These are phyloP conservation scores for Drosophila peninsularis DNA, from an alignment of 2,888 invertebrate species.

Conservation along the genomic window DNA sequence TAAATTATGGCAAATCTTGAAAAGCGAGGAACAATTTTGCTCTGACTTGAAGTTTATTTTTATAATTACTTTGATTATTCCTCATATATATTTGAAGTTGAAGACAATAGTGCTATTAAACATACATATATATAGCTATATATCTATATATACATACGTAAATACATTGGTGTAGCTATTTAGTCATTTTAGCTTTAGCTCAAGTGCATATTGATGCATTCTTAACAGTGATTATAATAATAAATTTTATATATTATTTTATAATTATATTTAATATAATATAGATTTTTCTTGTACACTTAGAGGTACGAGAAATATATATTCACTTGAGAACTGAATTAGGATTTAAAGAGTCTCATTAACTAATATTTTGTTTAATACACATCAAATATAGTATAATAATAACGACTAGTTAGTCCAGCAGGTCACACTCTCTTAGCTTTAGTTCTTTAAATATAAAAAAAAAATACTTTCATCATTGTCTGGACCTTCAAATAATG, in stretches of 20 bases:
- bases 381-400: background rate
- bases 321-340: background rate
- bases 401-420: slow-evolving; percentile 33
- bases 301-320: background rate
- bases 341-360: background rate
- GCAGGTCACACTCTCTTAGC: background rate
- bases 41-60: background rate
- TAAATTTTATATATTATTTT: background rate
- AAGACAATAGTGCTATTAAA: too few species aligned
- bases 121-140: too few species aligned
- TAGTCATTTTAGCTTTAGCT: too few species aligned
- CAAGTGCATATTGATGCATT: too few species aligned
- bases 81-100: background rate
- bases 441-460: background rate
- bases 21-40: background rate
- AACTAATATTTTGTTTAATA: background rate
- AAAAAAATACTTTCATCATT: slow-evolving; percentile 6
- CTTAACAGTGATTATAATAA: background rate
- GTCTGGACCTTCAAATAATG: slow-evolving; percentile 2
- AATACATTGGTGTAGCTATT: background rate
- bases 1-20: background rate
- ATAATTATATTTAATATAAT: background rate
- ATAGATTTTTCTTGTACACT: background rate
- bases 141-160: background rate
- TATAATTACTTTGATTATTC: background rate